Base-by-base conservation (phyloP, 2,113 vertebrate species). In the Dipodomys stephensi region DNA sequence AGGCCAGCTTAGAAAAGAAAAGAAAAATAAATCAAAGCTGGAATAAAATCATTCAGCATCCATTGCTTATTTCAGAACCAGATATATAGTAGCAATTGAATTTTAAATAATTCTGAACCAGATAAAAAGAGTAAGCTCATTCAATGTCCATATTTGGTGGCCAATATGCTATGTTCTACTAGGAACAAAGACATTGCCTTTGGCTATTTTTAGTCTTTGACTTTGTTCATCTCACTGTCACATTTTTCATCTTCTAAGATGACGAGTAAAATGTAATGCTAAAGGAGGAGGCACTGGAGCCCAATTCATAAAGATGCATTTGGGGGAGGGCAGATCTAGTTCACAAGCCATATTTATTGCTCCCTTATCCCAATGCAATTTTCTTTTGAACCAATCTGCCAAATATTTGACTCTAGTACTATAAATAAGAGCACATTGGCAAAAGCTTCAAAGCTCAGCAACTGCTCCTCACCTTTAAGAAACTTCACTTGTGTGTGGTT, bases 341-440 rank as follows among this genome's bases (percentile, higher is more conserved):
- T 87, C 88, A 35, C 27, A 77, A 83, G 46, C 64, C 78, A 20
- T 77, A 32, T 81, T 76, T 77, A 64, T 18, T 25, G 19, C 8
- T 80, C 88, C 6, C 19, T 76, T 68, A 44, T 87, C 15, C 68
- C 22, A n/a, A 32, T 30, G 35, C 74, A 95, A 92, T 69, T 94
- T 89, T 92, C 84, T 65, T 84, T 91, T 82, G 72, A 89, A 65
- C 28, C 19, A 90, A 87, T 6, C 22, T 84, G 85, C 57, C 74
- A 90, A 95, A 72, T 84, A 91, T 71, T 95, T 91, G 60, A 46
- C 18, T 87, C 68, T 20, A n/a, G 10, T 28, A 73, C 46, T 82
- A 53, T 82, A 35, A 87, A 74, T 87, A 95, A 94, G 93, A 94
- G 78, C 82, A 76, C 49, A 60, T 46, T 83, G 60, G 74, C 0